phyloP scores from a whole-genome alignment of 2,888 invertebrate species.

The Salpingus planirostris region DNA sequence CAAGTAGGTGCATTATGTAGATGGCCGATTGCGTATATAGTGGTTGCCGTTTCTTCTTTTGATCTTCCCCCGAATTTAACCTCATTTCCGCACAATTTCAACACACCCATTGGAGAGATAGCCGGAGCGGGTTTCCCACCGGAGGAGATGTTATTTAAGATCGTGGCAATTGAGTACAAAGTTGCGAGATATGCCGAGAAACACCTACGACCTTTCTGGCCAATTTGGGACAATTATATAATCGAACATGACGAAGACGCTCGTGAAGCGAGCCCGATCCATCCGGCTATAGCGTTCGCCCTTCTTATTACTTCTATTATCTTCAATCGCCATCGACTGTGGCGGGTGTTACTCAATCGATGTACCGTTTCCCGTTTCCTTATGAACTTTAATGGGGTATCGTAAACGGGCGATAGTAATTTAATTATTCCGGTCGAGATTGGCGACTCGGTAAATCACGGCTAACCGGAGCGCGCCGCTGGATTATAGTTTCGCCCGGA shows the following conservation, averaged over 20 bases:
- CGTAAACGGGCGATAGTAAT: no score
- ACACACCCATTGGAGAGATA: constrained; percentile 9
- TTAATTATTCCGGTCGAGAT: constrained; percentile 4
- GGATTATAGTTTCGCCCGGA: constrained; percentile 24
- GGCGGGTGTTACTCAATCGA: no score
- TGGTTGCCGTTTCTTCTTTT: no score
- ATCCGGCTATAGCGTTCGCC: no score
- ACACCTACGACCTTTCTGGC: constrained; percentile 32
- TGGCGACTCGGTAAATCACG: constrained; percentile 12
- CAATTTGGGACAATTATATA: constrained; percentile 31
- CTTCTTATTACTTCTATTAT: no score
- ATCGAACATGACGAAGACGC: constrained; percentile 11
- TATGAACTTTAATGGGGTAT: no score
- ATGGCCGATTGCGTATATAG: no score
- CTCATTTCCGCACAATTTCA: constrained; percentile 11
- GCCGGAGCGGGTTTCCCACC: constrained; percentile 11
- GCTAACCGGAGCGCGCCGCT: constrained; percentile 11
- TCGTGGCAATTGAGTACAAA: constrained; percentile 26
- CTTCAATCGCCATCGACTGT: no score
- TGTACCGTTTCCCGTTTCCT: no score
- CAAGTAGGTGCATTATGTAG: no score
- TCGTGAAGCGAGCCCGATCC: constrained; percentile 1
- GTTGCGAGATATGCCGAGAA: constrained; percentile 27
- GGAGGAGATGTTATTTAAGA: constrained; percentile 27
- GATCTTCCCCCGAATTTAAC: constrained; percentile 5